These are phyloP conservation scores for Drosophila mulleri DNA, from an alignment of 2,888 invertebrate species.

Conservation along the genomic window DNA sequence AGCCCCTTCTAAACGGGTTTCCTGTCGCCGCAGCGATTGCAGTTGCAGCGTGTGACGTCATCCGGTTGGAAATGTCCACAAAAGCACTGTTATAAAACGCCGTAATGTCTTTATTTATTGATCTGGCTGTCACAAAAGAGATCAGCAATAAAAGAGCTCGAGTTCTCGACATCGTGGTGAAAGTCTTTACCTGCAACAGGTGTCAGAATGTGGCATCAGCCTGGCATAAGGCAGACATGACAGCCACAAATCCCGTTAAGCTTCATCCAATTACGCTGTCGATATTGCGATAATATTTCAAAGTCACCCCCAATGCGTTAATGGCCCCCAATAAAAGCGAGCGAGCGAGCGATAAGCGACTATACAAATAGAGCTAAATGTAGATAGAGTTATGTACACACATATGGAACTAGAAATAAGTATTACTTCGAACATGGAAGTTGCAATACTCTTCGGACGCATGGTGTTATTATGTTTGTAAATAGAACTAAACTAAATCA, in stretches of 20 bases:
- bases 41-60: slow-evolving; percentile 46
- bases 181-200: slow-evolving; percentile 2
- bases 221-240: neutral
- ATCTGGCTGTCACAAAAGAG: slow-evolving; percentile 9
- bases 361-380: neutral
- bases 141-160: neutral
- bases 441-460: neutral
- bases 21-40: neutral
- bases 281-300: slow-evolving; percentile 25
- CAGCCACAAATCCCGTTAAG: slow-evolving; percentile 1
- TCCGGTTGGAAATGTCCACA: neutral
- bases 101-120: slow-evolving; percentile 25
- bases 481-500: neutral
- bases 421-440: neutral
- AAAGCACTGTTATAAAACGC: slow-evolving; percentile 14
- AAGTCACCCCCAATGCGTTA: slow-evolving; percentile 13
- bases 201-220: neutral
- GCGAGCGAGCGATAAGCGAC: slow-evolving; percentile 12
- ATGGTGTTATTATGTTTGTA: neutral
- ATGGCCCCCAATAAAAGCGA: slow-evolving; percentile 17
- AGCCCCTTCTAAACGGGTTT: slow-evolving; percentile 42
- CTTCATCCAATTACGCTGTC: slow-evolving; percentile 7
- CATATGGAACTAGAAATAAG: too few species aligned
- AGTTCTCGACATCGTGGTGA: neutral
- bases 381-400: neutral